These are phyloP conservation scores for Selenia dentaria DNA, from an alignment of 2,888 invertebrate genomes.

Conservation along the genomic window DNA sequence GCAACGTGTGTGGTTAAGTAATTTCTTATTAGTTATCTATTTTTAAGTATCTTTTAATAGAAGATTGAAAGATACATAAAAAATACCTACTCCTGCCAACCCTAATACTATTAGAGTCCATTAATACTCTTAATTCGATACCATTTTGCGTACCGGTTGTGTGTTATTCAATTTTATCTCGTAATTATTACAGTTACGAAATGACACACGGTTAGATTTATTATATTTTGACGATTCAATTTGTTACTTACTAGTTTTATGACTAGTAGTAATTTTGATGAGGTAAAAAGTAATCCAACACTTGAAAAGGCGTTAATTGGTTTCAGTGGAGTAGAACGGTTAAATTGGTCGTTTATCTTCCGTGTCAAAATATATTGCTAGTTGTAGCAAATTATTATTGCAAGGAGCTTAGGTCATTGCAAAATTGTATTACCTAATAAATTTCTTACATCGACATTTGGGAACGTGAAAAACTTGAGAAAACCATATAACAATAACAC, in stretches of 20 bases:
- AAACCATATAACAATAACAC: too few relatives aligned
- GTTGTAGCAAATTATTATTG: neutral
- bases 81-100: constrained; percentile 11
- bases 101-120: constrained; percentile 57
- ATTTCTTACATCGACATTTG: too few relatives aligned
- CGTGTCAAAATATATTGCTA: constrained; percentile 5
- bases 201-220: constrained; percentile 45
- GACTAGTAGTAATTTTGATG: constrained; percentile 16
- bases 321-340: constrained; percentile 17
- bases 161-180: constrained; percentile 66
- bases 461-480: too few relatives aligned
- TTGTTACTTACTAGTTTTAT: constrained; percentile 33
- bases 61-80: too few relatives aligned
- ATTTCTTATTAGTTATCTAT: too few relatives aligned
- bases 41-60: too few relatives aligned
- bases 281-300: constrained; percentile 24
- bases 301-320: constrained; percentile 23
- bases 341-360: constrained; percentile 15
- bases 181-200: constrained; percentile 43
- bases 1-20: too few relatives aligned
- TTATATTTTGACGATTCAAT: constrained; percentile 36
- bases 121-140: constrained; percentile 77
- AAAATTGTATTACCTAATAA: too few relatives aligned
- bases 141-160: constrained; percentile 63
- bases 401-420: constrained; percentile 1